Evolutionary conservation across 2,888 invertebrate genomes (phyloP), one percentile per base, ranked within the genome.

Genomic region (Calephelis perditalis): DNA sequence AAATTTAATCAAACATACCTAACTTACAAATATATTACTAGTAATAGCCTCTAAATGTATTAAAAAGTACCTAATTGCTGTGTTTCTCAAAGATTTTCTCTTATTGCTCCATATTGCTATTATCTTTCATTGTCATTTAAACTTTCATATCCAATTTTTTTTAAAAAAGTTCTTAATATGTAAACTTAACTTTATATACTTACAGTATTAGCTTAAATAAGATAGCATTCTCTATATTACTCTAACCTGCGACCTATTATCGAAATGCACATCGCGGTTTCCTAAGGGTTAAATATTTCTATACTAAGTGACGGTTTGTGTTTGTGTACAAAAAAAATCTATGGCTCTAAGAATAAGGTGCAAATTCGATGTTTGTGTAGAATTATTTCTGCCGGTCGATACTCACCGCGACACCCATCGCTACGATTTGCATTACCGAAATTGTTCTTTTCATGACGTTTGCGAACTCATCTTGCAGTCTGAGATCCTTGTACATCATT

Each of bases 251-350:
- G 67, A 66, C 68, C 76, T 85, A 84, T 86, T 86, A 86, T 86
- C 85, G 83, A 84, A 86, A 83, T 86, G 86, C 84, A 83, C 84
- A 86, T 83, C 85, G 82, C 75, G 82, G 84, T 83, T 84, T 76
- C 72, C 81, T 84, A 84, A 86, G 86, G 86, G 86, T 85, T 85
- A 84, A 83, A 81, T 81, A 82, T 84, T 84, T 78, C 72, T 72
- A 63, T 69, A 62, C 66, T 60, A 67, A 70, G 71, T 67, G 56
- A 54, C 54, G 57, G 44, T 46, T 44, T 56, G 60, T 57, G 47
- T 60, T 43, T 54, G 49, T 36, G 46, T 58, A 49, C 8, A 1
- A 11, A 2, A 11, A 9, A 11, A 58, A 58, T 64, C 67, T 71
- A 75, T 72, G 5, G 0, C 0, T 11, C 0, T 9, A 0, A 0